These are phyloP conservation scores for Puffinus mauretanicus DNA, from an alignment of 2,113 vertebrate species.

Conservation along the genomic window DNA sequence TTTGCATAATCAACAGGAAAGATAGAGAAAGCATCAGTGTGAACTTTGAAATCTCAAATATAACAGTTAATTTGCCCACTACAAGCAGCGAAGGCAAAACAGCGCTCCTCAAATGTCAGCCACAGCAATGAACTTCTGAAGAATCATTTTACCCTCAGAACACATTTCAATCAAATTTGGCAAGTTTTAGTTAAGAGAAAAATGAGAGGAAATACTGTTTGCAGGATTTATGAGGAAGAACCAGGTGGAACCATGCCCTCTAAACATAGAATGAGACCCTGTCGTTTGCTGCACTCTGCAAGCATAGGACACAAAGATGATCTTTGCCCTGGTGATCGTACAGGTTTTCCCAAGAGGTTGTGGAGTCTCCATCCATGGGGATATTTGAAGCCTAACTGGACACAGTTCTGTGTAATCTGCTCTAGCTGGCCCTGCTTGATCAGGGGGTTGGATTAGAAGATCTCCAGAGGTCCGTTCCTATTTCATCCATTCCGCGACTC, in stretches of 20 bases:
- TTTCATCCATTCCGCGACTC: not conserved
- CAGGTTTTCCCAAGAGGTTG: not conserved
- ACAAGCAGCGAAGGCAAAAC: not conserved
- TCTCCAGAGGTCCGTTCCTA: not conserved
- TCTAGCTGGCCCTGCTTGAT: not conserved
- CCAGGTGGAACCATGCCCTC: accelerated
- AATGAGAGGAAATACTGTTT: not conserved
- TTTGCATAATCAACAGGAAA: constrained; percentile 7
- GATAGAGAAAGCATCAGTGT: not conserved
- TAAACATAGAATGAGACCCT: not conserved
- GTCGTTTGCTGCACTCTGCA: not conserved
- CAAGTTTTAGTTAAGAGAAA: not conserved
- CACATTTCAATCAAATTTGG: not conserved
- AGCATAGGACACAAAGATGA: not conserved
- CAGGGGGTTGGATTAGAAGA: not conserved
- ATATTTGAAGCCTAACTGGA: not conserved
- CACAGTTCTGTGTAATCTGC: not conserved
- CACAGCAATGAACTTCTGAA: not conserved
- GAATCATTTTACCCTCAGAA: not conserved
- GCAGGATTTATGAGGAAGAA: not conserved
- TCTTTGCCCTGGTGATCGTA: not conserved
- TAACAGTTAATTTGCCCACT: not conserved
- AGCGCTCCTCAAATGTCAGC: not conserved
- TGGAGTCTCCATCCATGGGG: not conserved
- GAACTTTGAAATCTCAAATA: not conserved